Evolutionary conservation across 2,797 vertebrate species (phyloP), one percentile per base, ranked within the genome.

Genomic region (Heliangelus exortis): DNA sequence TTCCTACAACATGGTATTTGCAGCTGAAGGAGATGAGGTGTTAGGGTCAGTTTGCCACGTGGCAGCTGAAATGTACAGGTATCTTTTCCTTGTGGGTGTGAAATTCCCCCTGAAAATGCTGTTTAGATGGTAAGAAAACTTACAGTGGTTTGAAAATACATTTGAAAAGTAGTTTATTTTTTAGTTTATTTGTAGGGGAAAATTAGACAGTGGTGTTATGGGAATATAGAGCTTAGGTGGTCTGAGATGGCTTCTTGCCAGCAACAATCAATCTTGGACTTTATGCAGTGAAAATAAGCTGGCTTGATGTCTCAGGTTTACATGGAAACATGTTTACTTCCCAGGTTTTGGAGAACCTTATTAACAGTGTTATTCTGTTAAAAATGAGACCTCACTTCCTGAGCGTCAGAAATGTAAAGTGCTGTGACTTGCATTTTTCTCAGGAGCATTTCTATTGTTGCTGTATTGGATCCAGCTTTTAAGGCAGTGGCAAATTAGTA

Each of bases 81-180:
- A 36, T 17, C 86, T 80, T 92, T 75, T 85, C n/a, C 92, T 72
- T 67, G 26, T 92, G 78, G 45, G 81, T 69, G 72, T 63, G 62
- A 31, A 57, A 81, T 90, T 85, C 66, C 66, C 66, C 45, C 71
- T 83, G 87, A 93, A 94, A 86, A 73, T 59, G 62, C 50, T 81
- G 36, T 51, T 62, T 92, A 91, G 71, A 89, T 85, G 78, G 23
- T 92, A 81, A 74, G 67, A 95, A 81, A 50, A 74, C 92, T 91
- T 90, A 43, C 90, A 96, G 86, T 58, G 48, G 61, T 91, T 95
- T 83, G 63, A 95, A 95, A 95, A 71, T 86, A 71, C 17, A 31
- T 93, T 83, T 95, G 91, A 93, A 87, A 92, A 86, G 41, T 89
- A 91, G 43, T 82, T 16, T 85, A 8, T 93, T 87, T 77, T 68